Percentiles rank a stretch among this genome's conserved stretches.
These are phyloP conservation scores for Sylvia borin DNA, from an alignment of 2,797 vertebrate species.

Conservation along the genomic window DNA sequence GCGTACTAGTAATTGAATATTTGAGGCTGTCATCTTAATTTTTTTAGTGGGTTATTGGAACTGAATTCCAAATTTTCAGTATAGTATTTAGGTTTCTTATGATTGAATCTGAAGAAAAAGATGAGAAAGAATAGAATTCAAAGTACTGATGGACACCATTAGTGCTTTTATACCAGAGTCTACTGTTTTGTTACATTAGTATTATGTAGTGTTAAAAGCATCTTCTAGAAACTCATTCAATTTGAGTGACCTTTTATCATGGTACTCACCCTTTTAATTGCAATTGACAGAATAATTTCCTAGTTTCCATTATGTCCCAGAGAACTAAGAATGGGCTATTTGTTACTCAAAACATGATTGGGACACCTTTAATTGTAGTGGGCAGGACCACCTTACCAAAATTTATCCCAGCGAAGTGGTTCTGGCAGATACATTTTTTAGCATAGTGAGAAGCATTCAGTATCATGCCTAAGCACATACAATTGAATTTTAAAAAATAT, in stretches of 20 bases:
- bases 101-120: background rate
- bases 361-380: background rate
- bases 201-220: background rate
- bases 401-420: background rate
- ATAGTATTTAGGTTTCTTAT: background rate
- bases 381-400: background rate
- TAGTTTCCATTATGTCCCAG: background rate
- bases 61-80: background rate
- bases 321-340: background rate
- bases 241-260: background rate
- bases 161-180: background rate
- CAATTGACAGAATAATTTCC: background rate
- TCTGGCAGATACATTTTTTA: background rate
- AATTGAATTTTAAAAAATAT: background rate
- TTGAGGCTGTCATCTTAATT: background rate
- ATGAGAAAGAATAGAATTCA: background rate
- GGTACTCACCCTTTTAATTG: background rate
- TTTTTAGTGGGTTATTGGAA: background rate
- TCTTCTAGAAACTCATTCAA: background rate
- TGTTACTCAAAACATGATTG: background rate
- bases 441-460: background rate
- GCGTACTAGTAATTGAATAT: background rate
- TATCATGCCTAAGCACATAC: rapidly evolving
- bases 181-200: background rate
- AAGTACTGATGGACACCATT: background rate